A percentile compares a stretch with the other conserved stretches of the same genome.
phyloP scores from a whole-genome alignment of 2,888 invertebrate species.

The Troides aeacus region DNA sequence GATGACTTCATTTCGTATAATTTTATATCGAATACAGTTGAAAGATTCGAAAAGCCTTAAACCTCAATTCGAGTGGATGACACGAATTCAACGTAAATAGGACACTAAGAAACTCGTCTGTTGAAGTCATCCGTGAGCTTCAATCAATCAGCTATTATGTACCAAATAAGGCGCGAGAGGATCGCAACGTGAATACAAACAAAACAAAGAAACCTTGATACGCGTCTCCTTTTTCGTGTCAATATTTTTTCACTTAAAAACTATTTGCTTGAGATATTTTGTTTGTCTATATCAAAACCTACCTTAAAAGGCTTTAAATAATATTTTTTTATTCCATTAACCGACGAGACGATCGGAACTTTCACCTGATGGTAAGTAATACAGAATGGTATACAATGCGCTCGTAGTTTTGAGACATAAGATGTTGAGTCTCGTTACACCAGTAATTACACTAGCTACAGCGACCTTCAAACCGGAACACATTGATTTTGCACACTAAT shows the following conservation, averaged over 20 bases:
- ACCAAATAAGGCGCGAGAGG: constrained; percentile 10
- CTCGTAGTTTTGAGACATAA: too few species aligned
- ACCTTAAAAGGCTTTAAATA: neutral
- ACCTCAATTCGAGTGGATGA: neutral
- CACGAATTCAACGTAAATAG: neutral
- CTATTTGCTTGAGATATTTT: neutral
- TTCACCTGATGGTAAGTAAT: too few species aligned
- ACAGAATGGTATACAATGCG: too few species aligned
- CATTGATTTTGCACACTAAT: too few species aligned
- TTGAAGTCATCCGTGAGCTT: constrained; percentile 9
- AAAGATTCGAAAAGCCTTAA: neutral
- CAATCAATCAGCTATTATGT: constrained; percentile 15
- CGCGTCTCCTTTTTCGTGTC: neutral
- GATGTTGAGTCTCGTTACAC: too few species aligned
- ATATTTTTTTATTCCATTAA: too few species aligned
- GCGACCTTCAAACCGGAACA: too few species aligned
- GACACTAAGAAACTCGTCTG: neutral
- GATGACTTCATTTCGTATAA: too few species aligned
- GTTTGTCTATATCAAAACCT: constrained; percentile 1
- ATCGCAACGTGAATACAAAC: neutral
- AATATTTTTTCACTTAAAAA: constrained; percentile 2
- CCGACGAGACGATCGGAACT: too few species aligned
- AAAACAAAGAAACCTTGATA: neutral
- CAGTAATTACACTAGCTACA: too few species aligned
- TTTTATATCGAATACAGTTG: too few species aligned